Evolutionary conservation across 2,113 vertebrate genomes (phyloP).

Genomic region (Taurulus bubalis): DNA sequence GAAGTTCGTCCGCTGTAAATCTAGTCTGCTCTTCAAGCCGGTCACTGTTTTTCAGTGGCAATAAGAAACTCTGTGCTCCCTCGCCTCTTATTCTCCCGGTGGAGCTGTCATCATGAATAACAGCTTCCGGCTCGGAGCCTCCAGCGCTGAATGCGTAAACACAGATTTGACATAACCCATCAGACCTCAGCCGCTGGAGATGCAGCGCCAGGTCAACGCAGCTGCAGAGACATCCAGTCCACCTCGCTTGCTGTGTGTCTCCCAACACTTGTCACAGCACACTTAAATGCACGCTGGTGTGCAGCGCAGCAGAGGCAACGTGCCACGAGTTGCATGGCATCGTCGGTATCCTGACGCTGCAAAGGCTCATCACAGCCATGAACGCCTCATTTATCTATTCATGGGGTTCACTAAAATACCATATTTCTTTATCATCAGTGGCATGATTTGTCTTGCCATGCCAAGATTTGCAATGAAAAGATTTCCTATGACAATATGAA

Average conservation of each 20-base stretch:
- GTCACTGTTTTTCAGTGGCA: background rate
- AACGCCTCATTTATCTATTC: background rate
- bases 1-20: constrained; percentile 27
- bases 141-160: constrained; percentile 26
- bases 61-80: background rate
- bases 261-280: constrained; percentile 43
- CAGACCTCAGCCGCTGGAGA: constrained; percentile 18
- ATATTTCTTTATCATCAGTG: background rate
- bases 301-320: constrained; percentile 5
- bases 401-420: background rate
- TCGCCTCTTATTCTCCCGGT: background rate
- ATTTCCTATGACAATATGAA: background rate
- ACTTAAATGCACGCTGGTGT: background rate
- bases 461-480: background rate
- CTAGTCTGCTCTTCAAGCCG: background rate
- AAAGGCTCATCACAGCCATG: background rate
- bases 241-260: constrained; percentile 48
- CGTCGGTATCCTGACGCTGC: constrained; percentile 1
- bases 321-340: background rate
- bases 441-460: background rate
- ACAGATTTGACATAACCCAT: constrained; percentile 34
- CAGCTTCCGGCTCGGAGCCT: constrained; percentile 8
- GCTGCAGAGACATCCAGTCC: constrained; percentile 42
- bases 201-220: constrained; percentile 33
- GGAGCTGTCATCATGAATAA: constrained; percentile 35